phyloP scores from a whole-genome alignment of 2,888 invertebrate genomes.

The Drosophila monieri region DNA sequence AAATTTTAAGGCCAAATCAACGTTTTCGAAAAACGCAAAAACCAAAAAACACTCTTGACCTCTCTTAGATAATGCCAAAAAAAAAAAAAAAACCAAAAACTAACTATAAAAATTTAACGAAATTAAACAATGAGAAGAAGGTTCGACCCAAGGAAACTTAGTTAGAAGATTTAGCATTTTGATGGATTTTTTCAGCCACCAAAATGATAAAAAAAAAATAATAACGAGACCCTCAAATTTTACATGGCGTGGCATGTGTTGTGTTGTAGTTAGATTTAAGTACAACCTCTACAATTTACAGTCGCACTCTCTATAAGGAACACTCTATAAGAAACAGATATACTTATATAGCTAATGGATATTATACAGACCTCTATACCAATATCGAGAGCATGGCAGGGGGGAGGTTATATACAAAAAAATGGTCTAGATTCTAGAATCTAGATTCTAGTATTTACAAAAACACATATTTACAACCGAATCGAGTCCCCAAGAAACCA shows the following conservation, averaged over 20 bases:
- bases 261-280: conserved; percentile 60
- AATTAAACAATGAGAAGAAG: conserved; percentile 4
- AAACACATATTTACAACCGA: conserved; percentile 46
- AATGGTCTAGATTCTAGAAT: conserved; percentile 32
- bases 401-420: conserved; percentile 42
- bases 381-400: conserved; percentile 53
- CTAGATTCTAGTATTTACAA: conserved; percentile 33
- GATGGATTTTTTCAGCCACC: conserved; percentile 64
- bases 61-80: conserved; percentile 62
- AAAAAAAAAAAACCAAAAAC: conserved; percentile 31
- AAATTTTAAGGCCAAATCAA: conserved; percentile 65
- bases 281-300: conserved; percentile 60
- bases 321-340: conserved; percentile 22
- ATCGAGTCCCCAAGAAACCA: conserved; percentile 19
- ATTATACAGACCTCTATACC: conserved; percentile 55
- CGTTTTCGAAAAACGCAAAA: conserved; percentile 72
- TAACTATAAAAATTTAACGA: not conserved
- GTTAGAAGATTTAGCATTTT: conserved; percentile 54
- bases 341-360: conserved; percentile 33
- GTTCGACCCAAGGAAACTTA: conserved; percentile 40
- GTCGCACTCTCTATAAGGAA: conserved; percentile 38
- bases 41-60: conserved; percentile 57
- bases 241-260: conserved; percentile 50
- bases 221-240: conserved; percentile 19
- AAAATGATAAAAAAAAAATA: conserved; percentile 23